Conservation (phyloP, 2,888 invertebrate genomes). For the Helobdella robusta region DNA sequence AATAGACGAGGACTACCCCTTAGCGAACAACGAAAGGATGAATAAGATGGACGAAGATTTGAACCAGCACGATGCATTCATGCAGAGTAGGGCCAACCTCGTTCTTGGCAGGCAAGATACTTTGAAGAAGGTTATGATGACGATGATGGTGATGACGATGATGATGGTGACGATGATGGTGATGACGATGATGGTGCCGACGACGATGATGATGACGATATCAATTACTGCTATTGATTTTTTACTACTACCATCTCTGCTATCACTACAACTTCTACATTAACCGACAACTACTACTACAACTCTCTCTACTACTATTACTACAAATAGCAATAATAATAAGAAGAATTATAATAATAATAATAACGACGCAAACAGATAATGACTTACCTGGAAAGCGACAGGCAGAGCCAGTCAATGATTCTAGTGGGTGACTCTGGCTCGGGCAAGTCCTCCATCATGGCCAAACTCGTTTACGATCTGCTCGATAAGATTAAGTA, state of each 20-base stretch:
- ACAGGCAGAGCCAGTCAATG: too few species aligned
- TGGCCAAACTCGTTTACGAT: slow-evolving; percentile 21
- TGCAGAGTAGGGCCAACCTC: slow-evolving; percentile 40
- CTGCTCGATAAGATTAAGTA: background rate
- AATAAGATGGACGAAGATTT: slow-evolving; percentile 39
- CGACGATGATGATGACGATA: background rate
- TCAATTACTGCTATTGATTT: too few species aligned
- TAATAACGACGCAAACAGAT: too few species aligned
- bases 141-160: slow-evolving; percentile 6
- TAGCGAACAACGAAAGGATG: slow-evolving; percentile 37
- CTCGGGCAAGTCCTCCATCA: slow-evolving; percentile 15
- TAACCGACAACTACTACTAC: too few species aligned
- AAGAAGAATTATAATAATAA: too few species aligned
- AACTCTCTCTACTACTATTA: too few species aligned
- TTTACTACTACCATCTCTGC: too few species aligned
- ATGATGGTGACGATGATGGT: background rate
- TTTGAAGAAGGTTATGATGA: slow-evolving; percentile 38
- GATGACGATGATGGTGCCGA: background rate
- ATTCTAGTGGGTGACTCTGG: slow-evolving; percentile 22
- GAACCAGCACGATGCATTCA: slow-evolving; percentile 43
- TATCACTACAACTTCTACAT: too few species aligned
- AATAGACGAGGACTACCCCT: slow-evolving; percentile 42
- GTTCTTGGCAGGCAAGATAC: slow-evolving; percentile 43
- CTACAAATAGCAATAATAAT: too few species aligned
- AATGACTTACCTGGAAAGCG: too few species aligned